A percentile compares a stretch with the other conserved stretches of the same genome.
Evolutionary conservation across 2,113 vertebrate genomes (phyloP).

Genomic region (Lycocorax pyrrhopterus): DNA sequence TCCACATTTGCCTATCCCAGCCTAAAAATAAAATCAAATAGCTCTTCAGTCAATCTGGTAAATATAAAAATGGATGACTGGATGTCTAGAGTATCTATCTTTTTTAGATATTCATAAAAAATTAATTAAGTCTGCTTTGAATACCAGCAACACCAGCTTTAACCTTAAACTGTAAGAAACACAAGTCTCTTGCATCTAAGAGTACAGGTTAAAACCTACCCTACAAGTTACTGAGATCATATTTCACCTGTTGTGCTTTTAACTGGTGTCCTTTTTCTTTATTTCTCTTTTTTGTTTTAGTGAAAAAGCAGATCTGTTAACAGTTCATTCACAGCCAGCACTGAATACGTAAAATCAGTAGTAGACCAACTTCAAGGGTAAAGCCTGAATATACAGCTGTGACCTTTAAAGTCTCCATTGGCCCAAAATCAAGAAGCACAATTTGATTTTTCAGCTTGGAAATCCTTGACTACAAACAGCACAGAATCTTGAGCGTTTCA

Average conservation of each 20-base stretch:
- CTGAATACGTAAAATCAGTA: background rate
- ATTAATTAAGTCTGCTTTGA: background rate
- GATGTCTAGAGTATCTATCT: background rate
- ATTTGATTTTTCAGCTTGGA: background rate
- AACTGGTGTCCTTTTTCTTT: background rate
- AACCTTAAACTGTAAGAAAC: background rate
- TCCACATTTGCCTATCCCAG: background rate
- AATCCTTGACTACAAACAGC: background rate
- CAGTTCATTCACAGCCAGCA: background rate
- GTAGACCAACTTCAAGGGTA: background rate
- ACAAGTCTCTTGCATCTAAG: background rate
- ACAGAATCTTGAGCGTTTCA: background rate
- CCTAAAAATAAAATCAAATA: background rate
- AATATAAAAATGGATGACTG: background rate
- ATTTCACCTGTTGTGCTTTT: background rate
- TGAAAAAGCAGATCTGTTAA: background rate
- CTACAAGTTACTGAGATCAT: background rate
- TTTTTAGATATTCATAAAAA: background rate
- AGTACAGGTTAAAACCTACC: background rate
- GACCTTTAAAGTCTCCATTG: background rate
- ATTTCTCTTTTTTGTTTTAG: background rate
- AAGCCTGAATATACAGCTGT: background rate
- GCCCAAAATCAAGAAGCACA: background rate
- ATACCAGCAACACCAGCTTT: background rate
- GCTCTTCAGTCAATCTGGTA: background rate